phyloP scores from a whole-genome alignment of 2,113 vertebrate species.

The Coregonus clupeaformis region DNA sequence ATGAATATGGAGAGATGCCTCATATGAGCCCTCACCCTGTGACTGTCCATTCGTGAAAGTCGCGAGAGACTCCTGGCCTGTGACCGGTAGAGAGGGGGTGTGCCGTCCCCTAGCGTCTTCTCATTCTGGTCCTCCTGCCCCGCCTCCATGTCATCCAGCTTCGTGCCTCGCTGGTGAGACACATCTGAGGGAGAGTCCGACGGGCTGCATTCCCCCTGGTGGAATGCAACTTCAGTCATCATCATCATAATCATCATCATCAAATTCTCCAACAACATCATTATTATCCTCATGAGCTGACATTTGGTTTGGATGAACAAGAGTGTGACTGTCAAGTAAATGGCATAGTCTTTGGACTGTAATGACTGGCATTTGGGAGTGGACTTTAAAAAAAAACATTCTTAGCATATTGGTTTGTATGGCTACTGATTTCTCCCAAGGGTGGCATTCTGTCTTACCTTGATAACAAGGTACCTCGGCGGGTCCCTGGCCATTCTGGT shows the following conservation, averaged over 20 bases:
- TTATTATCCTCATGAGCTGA: background rate
- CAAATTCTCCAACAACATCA: background rate
- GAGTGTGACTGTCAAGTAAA: background rate
- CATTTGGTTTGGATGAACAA: background rate
- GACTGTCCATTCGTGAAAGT: constrained; percentile 63
- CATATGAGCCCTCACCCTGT: constrained; percentile 57
- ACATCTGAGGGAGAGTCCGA: constrained; percentile 70
- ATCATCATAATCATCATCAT: background rate
- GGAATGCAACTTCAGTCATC: constrained; percentile 6
- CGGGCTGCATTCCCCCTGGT: constrained; percentile 71
- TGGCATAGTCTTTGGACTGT: background rate
- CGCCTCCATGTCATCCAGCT: constrained; percentile 77
- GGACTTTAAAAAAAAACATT: too few species aligned
- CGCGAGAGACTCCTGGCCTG: constrained; percentile 61
- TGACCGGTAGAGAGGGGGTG: constrained; percentile 53
- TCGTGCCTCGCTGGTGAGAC: constrained; percentile 71
- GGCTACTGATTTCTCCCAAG: background rate
- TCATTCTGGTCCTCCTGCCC: constrained; percentile 74
- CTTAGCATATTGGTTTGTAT: background rate
- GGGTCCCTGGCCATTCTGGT: constrained; percentile 94
- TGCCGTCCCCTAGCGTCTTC: constrained; percentile 54
- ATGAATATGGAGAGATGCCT: background rate
- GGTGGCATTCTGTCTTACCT: constrained; percentile 69
- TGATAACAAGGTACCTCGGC: constrained; percentile 89
- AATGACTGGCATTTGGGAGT: background rate